Conservation (phyloP, 2,888 invertebrate genomes). For the Cerastis rubricosa region DNA sequence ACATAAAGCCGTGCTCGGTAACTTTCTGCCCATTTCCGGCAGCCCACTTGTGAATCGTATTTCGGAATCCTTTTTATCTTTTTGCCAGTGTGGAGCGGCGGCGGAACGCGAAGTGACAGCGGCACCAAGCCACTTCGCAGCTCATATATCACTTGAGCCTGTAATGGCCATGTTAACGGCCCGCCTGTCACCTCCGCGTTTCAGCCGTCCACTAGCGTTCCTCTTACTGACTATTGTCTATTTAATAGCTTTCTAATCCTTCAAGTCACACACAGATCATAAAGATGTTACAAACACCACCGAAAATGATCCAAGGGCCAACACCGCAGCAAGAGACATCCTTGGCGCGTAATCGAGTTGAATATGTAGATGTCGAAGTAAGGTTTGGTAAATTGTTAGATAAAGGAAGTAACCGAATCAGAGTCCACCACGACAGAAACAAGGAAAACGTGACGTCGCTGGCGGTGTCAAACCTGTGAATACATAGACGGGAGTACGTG, state of each 20-base stretch:
- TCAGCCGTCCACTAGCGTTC: conserved; percentile 79
- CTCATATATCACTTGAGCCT: conserved; percentile 89
- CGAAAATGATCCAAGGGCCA: conserved; percentile 22
- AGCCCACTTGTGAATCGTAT: conserved; percentile 90
- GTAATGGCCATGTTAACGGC: conserved; percentile 88
- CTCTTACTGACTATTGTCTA: conserved; percentile 74
- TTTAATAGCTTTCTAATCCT: conserved; percentile 76
- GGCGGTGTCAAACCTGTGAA: conserved; percentile 68
- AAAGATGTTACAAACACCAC: conserved; percentile 43
- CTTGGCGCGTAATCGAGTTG: conserved; percentile 30
- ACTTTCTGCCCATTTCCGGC: conserved; percentile 89
- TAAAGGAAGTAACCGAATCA: conserved; percentile 54
- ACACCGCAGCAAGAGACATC: conserved; percentile 38
- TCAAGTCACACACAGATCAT: conserved; percentile 65
- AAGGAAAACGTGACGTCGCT: conserved; percentile 63
- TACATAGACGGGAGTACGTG: conserved; percentile 65
- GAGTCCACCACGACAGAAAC: conserved; percentile 50
- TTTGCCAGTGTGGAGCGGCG: conserved; percentile 84
- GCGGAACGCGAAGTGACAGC: conserved; percentile 87
- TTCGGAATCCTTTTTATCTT: conserved; percentile 90
- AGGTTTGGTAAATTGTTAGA: conserved; percentile 43
- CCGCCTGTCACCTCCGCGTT: conserved; percentile 86
- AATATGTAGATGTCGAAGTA: conserved; percentile 40
- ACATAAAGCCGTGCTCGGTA: conserved; percentile 88
- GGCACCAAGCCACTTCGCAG: conserved; percentile 89